phyloP scores from a whole-genome alignment of 2,888 invertebrate genomes.

The Siphonodentalium dalli region DNA sequence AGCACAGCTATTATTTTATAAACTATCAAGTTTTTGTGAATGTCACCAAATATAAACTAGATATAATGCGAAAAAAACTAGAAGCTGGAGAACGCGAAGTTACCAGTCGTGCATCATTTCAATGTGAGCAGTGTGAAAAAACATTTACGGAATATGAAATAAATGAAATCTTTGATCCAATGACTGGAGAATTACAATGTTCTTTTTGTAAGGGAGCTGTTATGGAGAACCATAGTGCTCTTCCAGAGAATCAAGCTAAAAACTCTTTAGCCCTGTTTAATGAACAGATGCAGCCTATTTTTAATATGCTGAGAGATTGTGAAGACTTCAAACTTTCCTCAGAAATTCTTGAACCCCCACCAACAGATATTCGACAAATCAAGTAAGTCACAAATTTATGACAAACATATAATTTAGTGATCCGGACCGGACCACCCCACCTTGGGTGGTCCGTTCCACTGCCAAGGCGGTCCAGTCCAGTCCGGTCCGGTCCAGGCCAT shows the following conservation, averaged over 20 bases:
- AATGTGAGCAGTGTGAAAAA: conserved; percentile 88
- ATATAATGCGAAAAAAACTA: conserved; percentile 92
- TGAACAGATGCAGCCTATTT: conserved; percentile 91
- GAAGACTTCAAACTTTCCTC: conserved; percentile 92
- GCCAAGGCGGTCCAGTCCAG: too few relatives aligned
- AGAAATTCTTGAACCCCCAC: conserved; percentile 90
- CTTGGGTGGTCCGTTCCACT: too few relatives aligned
- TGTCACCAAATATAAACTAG: conserved; percentile 96
- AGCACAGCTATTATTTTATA: conserved; percentile 96
- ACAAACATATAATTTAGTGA: not conserved
- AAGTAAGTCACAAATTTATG: not conserved
- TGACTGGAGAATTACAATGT: conserved; percentile 66
- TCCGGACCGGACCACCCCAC: too few relatives aligned
- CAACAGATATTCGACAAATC: conserved; percentile 44
- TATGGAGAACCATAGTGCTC: conserved; percentile 91
- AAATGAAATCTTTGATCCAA: conserved; percentile 61
- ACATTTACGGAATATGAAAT: conserved; percentile 94
- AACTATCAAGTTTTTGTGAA: conserved; percentile 96
- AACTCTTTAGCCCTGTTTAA: conserved; percentile 85
- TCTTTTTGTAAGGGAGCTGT: conserved; percentile 89
- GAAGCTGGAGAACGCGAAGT: conserved; percentile 95
- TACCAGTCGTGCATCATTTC: conserved; percentile 93
- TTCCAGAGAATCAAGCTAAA: conserved; percentile 91
- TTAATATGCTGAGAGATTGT: conserved; percentile 80
- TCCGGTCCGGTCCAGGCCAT: too few relatives aligned